phyloP scores from a whole-genome alignment of 64 coral and sea anemone genomes.

The Pocillopora damicornis region DNA sequence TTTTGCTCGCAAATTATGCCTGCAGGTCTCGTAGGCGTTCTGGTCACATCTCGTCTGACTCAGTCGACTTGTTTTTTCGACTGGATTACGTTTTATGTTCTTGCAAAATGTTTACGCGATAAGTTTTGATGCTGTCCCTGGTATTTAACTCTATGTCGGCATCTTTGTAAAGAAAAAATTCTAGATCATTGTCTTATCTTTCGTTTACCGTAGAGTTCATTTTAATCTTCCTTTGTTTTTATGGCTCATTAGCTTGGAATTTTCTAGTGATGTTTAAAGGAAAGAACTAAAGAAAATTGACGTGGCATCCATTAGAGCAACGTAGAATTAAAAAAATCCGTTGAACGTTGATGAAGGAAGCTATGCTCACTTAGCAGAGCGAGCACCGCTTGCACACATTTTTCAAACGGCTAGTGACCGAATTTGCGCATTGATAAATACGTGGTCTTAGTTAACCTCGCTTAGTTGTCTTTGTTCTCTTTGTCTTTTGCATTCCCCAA shows the following conservation, averaged over 20 bases:
- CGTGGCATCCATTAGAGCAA: neutral
- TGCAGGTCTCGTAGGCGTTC: neutral
- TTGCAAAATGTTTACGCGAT: neutral
- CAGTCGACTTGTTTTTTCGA: neutral
- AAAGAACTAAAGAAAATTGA: neutral
- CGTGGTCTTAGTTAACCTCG: neutral
- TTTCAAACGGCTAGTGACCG: too few relatives aligned
- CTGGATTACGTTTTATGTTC: neutral
- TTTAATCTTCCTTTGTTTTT: neutral
- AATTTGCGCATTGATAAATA: neutral
- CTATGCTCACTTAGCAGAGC: neutral
- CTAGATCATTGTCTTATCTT: neutral
- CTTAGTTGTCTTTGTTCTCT: neutral
- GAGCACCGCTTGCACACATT: neutral
- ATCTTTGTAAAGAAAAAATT: neutral
- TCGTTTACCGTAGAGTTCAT: neutral
- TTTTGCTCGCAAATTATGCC: neutral
- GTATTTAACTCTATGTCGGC: neutral
- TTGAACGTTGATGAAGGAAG: neutral
- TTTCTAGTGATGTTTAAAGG: neutral
- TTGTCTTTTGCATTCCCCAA: slow-evolving; percentile 4
- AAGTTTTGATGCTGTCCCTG: neutral
- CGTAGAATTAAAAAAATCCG: neutral
- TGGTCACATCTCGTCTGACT: too few relatives aligned
- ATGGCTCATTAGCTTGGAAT: slow-evolving; percentile 9